Base-by-base conservation (phyloP, 2,113 vertebrate genomes). In the Donacobius atricapilla region DNA sequence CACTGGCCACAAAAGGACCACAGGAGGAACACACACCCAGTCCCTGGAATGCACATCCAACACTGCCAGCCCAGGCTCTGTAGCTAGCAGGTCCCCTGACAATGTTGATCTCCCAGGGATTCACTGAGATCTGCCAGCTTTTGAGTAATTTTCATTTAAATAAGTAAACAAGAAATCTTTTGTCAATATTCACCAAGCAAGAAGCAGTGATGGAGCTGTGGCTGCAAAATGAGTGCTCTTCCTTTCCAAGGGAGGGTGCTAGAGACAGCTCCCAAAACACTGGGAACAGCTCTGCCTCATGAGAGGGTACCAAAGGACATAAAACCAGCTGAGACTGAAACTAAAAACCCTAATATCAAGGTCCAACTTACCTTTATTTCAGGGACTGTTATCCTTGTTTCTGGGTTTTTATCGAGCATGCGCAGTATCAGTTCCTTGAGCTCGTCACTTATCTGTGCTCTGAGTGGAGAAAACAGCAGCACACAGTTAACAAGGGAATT, bases 321-420 rank as follows among this genome's bases (percentile, higher is more conserved):
- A 30, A 87, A 84, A 79, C 42, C 64, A 92, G 40, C 44, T 33
- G 47, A 65, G 78, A 84, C n/a, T 33, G 47, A 65, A 73, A 84
- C n/a, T 33, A 60, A 85, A 75, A 23, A 5, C 78, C 47, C 3
- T 14, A 45, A 27, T 2, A 73, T 6, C 45, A 30, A 57, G 9
- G 31, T 24, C 37, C 50, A 75, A 54, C 90, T 87, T 61, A 99
- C 99, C 98, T 99, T 99, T 96, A 99, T 99, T 92, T 99, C 98
- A 31, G 99, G 98, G 89, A 99, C 98, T 35, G 98, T 99, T 95
- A 99, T 99, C 96, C 99, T 98, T 1, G 90, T 98, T 97, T 99
- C 99, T 5, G 99, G 99, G 76, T 99, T 98, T 97, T 99, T 99
- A 95, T 99, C 98, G 6, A 99, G 95, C 99, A 99, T 99, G 93